Evolutionary conservation across 2,113 vertebrate genomes (phyloP).

Genomic region (Chionodraco myersi): DNA sequence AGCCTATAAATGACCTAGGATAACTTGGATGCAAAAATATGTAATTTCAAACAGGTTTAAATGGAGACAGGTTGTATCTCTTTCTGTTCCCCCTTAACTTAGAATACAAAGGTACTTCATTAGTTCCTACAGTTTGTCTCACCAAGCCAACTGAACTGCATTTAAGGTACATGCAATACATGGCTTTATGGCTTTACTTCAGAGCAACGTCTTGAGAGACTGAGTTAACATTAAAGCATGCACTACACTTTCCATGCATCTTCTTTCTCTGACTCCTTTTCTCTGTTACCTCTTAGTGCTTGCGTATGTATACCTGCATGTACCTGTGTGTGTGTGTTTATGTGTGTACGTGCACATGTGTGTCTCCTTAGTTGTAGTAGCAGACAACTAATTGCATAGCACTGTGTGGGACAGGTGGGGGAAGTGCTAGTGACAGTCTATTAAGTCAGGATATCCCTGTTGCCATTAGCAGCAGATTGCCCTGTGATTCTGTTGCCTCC

Average conservation of each 20-base stretch:
- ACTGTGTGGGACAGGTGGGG: conserved; percentile 76
- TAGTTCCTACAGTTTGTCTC: too few species aligned
- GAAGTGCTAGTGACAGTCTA: conserved; percentile 83
- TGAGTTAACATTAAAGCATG: conserved; percentile 23
- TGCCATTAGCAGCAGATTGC: conserved; percentile 82
- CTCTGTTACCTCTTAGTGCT: conserved; percentile 36
- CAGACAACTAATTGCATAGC: conserved; percentile 80
- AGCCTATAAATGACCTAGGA: neutral
- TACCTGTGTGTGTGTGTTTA: conserved; percentile 46
- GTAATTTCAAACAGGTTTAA: neutral
- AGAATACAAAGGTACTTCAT: neutral
- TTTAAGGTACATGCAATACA: neutral
- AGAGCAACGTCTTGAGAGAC: conserved; percentile 17
- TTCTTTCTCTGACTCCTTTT: conserved; percentile 26
- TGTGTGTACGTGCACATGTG: conserved; percentile 26
- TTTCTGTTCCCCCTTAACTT: neutral
- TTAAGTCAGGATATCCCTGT: conserved; percentile 83
- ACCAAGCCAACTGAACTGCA: too few species aligned
- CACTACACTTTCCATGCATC: conserved; percentile 4
- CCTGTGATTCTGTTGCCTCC: conserved; percentile 74
- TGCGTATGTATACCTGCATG: conserved; percentile 29
- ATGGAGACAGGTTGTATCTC: neutral
- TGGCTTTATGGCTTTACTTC: conserved; percentile 12
- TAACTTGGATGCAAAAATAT: neutral
- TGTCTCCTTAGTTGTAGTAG: conserved; percentile 71